phyloP scores from a whole-genome alignment of 2,113 vertebrate genomes.

The Pygathrix nemaeus region DNA sequence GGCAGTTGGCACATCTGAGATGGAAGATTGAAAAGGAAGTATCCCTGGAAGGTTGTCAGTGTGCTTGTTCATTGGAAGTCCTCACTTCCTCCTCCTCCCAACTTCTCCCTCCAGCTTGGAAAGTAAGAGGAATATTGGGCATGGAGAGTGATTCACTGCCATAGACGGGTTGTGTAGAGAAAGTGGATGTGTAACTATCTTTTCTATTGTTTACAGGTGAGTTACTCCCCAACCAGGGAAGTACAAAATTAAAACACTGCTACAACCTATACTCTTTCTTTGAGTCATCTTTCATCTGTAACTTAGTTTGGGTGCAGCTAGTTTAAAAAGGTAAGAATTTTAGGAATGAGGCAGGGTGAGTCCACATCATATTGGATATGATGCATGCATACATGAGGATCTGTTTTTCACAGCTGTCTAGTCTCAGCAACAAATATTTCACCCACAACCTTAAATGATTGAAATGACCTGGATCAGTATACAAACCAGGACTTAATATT shows the following conservation, averaged over 20 bases:
- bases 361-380: not conserved
- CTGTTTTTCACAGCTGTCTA: not conserved
- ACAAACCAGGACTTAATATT: not conserved
- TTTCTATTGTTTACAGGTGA: slow-evolving; percentile 13
- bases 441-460: not conserved
- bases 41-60: not conserved
- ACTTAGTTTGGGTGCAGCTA: not conserved
- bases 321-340: not conserved
- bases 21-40: not conserved
- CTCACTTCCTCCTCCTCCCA: not conserved
- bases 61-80: not conserved
- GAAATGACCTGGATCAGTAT: not conserved
- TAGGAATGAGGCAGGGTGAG: not conserved
- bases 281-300: not conserved
- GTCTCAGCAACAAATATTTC: not conserved
- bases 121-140: not conserved
- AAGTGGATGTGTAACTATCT: slow-evolving; percentile 36
- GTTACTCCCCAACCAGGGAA: not conserved
- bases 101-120: not conserved
- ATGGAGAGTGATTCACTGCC: slow-evolving; percentile 21
- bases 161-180: not conserved
- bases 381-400: not conserved
- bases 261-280: not conserved
- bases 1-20: not conserved
- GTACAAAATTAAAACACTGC: not conserved